phyloP scores from a whole-genome alignment of 2,888 invertebrate species.

The Perdita meconis region DNA sequence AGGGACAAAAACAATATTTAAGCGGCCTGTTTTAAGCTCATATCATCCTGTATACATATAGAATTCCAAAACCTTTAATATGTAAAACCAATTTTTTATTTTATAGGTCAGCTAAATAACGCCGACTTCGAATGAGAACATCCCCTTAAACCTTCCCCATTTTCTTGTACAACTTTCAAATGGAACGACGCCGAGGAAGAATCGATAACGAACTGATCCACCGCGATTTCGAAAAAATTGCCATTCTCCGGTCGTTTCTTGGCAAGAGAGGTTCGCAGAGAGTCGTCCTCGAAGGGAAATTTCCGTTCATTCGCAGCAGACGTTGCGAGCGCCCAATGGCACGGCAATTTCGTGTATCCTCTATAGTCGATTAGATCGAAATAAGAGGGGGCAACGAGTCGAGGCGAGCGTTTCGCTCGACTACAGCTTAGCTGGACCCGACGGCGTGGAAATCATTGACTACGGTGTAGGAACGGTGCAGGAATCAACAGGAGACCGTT shows the following conservation, averaged over 20 bases:
- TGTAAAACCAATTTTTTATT: too few relatives aligned
- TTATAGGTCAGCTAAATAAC: too few relatives aligned
- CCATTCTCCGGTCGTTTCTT: conserved; percentile 23
- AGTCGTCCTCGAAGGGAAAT: conserved; percentile 39
- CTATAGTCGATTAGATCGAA: conserved; percentile 65
- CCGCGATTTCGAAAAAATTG: conserved; percentile 9
- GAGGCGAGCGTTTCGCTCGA: conserved; percentile 56
- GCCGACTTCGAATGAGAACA: too few relatives aligned
- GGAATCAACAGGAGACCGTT: conserved; percentile 60
- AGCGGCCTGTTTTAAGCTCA: too few relatives aligned
- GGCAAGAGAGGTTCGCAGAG: background rate
- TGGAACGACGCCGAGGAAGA: background rate
- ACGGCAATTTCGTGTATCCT: conserved; percentile 63
- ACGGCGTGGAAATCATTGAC: conserved; percentile 63
- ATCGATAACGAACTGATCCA: conserved; percentile 36
- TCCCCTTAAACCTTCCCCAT: too few relatives aligned
- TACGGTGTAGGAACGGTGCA: conserved; percentile 29
- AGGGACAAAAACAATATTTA: too few relatives aligned
- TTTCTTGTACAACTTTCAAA: background rate
- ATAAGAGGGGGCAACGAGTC: conserved; percentile 63
- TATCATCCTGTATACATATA: too few relatives aligned
- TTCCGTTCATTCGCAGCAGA: conserved; percentile 41
- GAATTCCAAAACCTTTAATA: too few relatives aligned
- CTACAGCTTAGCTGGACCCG: conserved; percentile 32
- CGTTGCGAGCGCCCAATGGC: conserved; percentile 21